Conservation (phyloP, 1,140 invertebrate genomes). For the Atta texana region DNA sequence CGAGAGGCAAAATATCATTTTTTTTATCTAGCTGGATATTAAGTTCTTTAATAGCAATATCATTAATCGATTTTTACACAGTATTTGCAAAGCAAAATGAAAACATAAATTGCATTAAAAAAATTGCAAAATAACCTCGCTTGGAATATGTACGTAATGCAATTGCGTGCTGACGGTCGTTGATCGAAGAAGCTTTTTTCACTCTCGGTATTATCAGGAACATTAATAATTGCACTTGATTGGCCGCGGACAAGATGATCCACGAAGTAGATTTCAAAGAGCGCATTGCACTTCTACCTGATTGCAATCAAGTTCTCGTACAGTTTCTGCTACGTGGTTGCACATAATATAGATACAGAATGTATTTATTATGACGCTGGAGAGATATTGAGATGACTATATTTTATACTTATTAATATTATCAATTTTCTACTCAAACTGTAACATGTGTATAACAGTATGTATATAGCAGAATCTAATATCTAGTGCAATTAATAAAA, state of each 20-base stretch:
- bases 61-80: conserved; percentile 4
- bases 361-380: conserved; percentile 25
- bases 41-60: neutral
- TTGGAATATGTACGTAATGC: conserved; percentile 19
- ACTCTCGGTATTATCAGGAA: conserved; percentile 35
- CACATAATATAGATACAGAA: conserved; percentile 13
- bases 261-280: conserved; percentile 43
- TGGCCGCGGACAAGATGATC: conserved; percentile 40
- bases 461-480: neutral
- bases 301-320: conserved; percentile 52
- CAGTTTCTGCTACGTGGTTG: conserved; percentile 34
- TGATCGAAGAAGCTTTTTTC: conserved; percentile 34
- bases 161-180: conserved; percentile 7
- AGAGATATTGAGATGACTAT: conserved; percentile 18
- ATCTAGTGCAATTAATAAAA: neutral
- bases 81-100: neutral
- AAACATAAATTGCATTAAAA: neutral
- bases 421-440: neutral
- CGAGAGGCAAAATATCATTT: neutral
- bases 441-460: neutral
- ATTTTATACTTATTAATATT: conserved; percentile 40
- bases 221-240: conserved; percentile 53
- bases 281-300: conserved; percentile 35
- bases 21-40: neutral
- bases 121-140: conserved; percentile 19